phyloP scores from a whole-genome alignment of 2,797 vertebrate genomes.

The Phyllotis vaccarum region DNA sequence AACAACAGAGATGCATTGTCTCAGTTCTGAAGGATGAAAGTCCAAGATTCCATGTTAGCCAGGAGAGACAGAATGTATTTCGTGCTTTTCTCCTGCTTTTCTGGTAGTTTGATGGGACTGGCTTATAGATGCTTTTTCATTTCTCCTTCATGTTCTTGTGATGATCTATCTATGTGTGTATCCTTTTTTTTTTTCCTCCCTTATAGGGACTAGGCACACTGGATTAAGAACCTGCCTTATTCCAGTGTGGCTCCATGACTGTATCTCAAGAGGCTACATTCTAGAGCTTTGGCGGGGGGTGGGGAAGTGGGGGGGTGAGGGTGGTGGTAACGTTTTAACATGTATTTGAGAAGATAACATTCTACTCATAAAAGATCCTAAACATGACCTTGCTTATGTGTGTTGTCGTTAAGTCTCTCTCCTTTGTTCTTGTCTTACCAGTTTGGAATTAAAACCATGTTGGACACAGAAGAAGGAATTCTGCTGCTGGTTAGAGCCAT shows the following conservation, averaged over 20 bases:
- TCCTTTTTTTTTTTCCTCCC: constrained; percentile 1
- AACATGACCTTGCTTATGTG: neutral
- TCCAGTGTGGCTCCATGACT: neutral
- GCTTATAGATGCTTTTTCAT: neutral
- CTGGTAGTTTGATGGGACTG: neutral
- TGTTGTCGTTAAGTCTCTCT: constrained; percentile 24
- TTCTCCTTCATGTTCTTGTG: neutral
- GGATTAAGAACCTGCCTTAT: constrained; percentile 5
- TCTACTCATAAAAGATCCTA: neutral
- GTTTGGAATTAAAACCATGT: constrained; percentile 95
- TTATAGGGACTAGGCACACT: neutral
- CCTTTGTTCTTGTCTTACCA: constrained; percentile 78
- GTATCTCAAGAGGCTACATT: constrained; percentile 2
- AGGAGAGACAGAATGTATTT: neutral
- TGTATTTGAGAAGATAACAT: constrained; percentile 6
- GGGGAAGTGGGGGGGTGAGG: too few relatives aligned
- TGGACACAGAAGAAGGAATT: constrained; percentile 92
- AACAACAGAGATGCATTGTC: constrained; percentile 39
- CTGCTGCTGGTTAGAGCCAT: constrained; percentile 93
- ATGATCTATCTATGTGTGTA: neutral
- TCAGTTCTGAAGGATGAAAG: constrained; percentile 15
- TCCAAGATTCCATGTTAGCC: neutral
- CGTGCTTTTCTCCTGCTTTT: neutral
- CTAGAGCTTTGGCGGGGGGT: too few relatives aligned
- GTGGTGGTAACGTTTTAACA: constrained; percentile 3